Evolutionary conservation across 2,797 vertebrate species (phyloP).

Genomic region (Ambastaia sidthimunki): DNA sequence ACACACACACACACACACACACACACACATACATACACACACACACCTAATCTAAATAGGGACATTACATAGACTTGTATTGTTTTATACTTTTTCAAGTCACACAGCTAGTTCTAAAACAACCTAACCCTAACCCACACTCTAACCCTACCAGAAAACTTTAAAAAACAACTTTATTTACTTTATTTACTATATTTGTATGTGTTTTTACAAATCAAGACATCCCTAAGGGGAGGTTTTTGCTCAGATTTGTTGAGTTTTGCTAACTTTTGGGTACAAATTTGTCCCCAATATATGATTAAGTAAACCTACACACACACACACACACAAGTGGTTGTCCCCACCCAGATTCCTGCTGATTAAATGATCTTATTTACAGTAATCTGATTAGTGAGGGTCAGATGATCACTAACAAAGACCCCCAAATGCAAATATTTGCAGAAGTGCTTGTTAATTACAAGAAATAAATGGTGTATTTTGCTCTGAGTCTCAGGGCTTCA

Average conservation of each 20-base stretch:
- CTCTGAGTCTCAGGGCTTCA: slow-evolving; percentile 1
- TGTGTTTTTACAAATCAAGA: too few relatives aligned
- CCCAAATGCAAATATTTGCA: slow-evolving; percentile 13
- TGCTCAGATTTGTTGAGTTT: too few relatives aligned
- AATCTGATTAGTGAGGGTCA: slow-evolving; percentile 55
- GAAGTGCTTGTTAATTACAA: slow-evolving; percentile 10
- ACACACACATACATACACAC: neutral
- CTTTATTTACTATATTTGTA: too few relatives aligned
- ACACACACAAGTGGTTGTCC: neutral
- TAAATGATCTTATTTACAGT: slow-evolving; percentile 56
- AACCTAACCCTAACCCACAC: too few relatives aligned
- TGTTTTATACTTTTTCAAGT: too few relatives aligned
- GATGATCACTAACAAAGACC: slow-evolving; percentile 40
- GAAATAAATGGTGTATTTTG: slow-evolving; percentile 10
- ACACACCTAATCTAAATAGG: too few relatives aligned
- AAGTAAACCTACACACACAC: slow-evolving; percentile 3
- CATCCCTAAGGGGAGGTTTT: too few relatives aligned
- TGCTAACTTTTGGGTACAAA: too few relatives aligned
- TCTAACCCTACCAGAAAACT: too few relatives aligned
- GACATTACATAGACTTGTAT: too few relatives aligned
- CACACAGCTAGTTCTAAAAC: too few relatives aligned
- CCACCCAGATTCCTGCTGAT: slow-evolving; percentile 52
- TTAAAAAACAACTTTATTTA: too few relatives aligned
- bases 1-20: neutral
- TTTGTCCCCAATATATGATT: neutral